Base-by-base conservation (phyloP, 2,113 vertebrate species). In the Potamarius usumacintae region DNA sequence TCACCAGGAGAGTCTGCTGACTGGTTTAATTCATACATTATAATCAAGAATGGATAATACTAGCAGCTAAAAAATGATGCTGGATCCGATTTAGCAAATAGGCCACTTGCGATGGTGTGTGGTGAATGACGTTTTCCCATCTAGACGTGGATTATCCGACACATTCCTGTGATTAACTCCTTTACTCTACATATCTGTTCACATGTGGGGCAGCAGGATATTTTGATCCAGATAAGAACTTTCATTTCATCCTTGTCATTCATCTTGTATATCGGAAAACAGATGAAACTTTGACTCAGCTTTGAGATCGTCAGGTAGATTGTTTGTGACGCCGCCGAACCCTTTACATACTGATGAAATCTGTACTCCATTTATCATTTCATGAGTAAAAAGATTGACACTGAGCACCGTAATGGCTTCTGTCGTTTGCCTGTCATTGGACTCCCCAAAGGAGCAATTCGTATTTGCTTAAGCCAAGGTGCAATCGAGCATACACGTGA, bases 401-500 rank as follows among this genome's bases (percentile, higher is more conserved):
- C 69, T 63, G 82, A 63, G 79, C 79, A n/a, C 82, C 84, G 72
- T 88, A 80, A 84, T 17, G 63, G 63, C 52, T 78, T 83, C 74
- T 85, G 74, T 91, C 34, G 55, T 67, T 71, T 86, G 82, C 80
- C 82, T 78, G 86, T 81, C 83, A 71, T 83, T 63, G 82, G 50
- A 65, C 52, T 83, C 74, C 65, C 60, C 77, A 76, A 87, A 89
- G 83, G 83, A 85, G 84, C 87, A 77, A 62, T 89, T 86, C 76
- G 48, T 85, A 67, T 90, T 87, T 82, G 65, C 88, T 87, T 80
- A 87, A 62, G 83, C 86, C 69, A 79, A 88, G 53, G 72, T 81
- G 87, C 86, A 86, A 86, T 89, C 67, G 84, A 84, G 89, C 84
- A 85, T 89, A 81, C 63, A 53, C 82, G 82, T 86, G 74, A 87